Evolutionary conservation across 2,888 invertebrate species (phyloP).

Genomic region (Macrophya alboannulata): DNA sequence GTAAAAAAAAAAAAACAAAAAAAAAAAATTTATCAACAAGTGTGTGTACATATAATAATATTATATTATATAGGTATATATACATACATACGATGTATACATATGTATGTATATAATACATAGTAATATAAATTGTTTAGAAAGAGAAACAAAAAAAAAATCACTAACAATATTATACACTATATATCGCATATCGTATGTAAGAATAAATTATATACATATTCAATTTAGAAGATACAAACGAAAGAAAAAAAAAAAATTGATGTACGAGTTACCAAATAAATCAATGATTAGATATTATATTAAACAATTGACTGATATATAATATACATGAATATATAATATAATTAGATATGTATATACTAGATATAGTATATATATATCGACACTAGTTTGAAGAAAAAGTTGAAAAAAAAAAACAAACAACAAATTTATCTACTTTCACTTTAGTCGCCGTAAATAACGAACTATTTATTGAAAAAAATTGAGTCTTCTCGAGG

Average conservation of each 20-base stretch:
- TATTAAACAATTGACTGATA: background rate
- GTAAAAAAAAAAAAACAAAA: constrained; percentile 31
- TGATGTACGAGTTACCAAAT: constrained; percentile 78
- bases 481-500: no score
- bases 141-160: background rate
- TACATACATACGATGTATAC: background rate
- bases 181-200: background rate
- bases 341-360: no score
- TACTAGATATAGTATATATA: no score
- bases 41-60: background rate
- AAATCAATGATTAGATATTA: constrained; percentile 75
- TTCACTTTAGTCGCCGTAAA: no score
- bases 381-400: no score
- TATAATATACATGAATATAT: background rate
- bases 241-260: constrained; percentile 31
- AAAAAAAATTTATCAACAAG: background rate
- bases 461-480: no score
- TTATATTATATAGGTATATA: background rate
- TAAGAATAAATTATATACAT: constrained; percentile 2
- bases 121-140: background rate
- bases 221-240: constrained; percentile 13
- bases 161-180: background rate
- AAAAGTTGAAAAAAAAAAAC: no score
- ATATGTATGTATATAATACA: background rate
- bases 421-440: no score